phyloP scores from a whole-genome alignment of 2,113 vertebrate genomes.

The Origma solitaria region DNA sequence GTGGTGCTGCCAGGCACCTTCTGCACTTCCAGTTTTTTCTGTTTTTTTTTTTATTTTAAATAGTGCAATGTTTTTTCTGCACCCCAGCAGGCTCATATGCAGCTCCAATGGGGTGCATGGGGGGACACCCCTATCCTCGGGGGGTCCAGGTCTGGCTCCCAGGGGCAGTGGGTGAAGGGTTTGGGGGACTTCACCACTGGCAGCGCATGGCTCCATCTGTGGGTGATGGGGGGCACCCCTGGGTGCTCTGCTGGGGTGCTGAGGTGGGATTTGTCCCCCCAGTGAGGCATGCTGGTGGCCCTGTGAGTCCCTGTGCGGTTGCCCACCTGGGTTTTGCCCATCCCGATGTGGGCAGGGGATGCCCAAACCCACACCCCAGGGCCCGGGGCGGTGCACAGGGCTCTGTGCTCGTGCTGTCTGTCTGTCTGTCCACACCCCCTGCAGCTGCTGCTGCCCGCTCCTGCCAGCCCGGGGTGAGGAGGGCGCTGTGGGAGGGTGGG shows the following conservation, averaged over 20 bases:
- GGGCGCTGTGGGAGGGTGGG: background rate
- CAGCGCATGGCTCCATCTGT: rapidly evolving
- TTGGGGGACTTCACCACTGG: rapidly evolving
- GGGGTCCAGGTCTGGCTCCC: background rate
- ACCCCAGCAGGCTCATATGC: rapidly evolving
- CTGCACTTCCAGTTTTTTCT: background rate
- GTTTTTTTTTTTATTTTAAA: too few relatives aligned
- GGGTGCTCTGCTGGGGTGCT: background rate
- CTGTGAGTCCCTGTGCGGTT: background rate
- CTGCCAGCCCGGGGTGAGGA: background rate
- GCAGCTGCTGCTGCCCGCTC: background rate
- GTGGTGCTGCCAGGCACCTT: background rate
- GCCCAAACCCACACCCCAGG: background rate
- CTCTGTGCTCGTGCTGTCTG: background rate
- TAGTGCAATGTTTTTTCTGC: background rate
- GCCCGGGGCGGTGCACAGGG: rapidly evolving
- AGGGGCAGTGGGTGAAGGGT: rapidly evolving
- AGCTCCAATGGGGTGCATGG: rapidly evolving
- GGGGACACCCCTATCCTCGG: background rate
- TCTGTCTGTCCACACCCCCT: background rate
- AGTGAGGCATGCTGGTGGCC: background rate
- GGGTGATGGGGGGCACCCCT: background rate
- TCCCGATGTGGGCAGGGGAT: rapidly evolving
- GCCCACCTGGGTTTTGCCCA: background rate
- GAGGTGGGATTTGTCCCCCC: background rate